Evolutionary conservation across 2,797 vertebrate species (phyloP), one percentile per base, ranked within the genome.

Genomic region (Discoglossus pictus): DNA sequence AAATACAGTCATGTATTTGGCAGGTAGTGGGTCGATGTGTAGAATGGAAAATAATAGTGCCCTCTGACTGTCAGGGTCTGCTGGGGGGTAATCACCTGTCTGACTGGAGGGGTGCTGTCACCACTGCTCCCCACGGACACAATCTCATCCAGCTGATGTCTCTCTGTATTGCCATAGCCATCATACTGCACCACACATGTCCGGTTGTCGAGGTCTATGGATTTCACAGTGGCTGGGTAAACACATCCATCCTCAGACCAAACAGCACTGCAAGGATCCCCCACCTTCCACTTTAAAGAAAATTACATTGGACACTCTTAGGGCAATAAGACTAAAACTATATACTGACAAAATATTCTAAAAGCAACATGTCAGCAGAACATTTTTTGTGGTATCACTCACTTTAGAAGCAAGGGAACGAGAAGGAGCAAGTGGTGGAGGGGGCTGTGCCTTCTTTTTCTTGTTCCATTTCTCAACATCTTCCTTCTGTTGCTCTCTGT

Each of bases 201-300:
- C 56, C 84, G 78, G 8, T 69, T 73, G 42, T 78, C 80, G 47
- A 74, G 79, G 31, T 78, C 73, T 63, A 84, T 75, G 76, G 77
- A 84, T 34, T 77, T 69, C 15, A 88, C 50, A 8, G 77, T 78
- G 0, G 82, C 84, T 0, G 82, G 81, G 21, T 88, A 86, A 36
- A 81, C 54, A 54, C 82, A 64, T 1, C 84, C 72, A 8, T 88
- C 85, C 23, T 64, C 77, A 0, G 82, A 79, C 61, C 78, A 88
- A 20, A 76, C 68, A 1, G 82, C 82, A 16, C 80, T 73, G 61
- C 85, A 86, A 1, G 3, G 75, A 25, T 79, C 76, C 1, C 84
- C 84, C 1, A 79, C 50, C 24, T 27, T 74, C 85, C 86, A 87
- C 58, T 78, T 50, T 15, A 9, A 36, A 52, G 10, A 38, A 6